Base-by-base conservation (phyloP, 2,888 invertebrate species). In the Lymantria monacha region DNA sequence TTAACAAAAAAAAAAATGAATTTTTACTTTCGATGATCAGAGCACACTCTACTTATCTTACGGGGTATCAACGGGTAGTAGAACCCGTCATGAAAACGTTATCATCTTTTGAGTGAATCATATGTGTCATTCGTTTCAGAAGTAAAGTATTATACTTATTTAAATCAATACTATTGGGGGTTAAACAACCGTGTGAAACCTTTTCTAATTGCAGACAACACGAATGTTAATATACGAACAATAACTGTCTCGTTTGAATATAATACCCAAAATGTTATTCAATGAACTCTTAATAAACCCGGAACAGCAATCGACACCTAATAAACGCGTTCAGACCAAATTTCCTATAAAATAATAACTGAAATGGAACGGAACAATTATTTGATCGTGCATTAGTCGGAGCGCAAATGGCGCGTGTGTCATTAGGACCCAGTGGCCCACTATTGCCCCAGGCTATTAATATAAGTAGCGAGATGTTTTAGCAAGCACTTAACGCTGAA, bases 391-490 rank as follows among this genome's bases (percentile, higher is more conserved):
- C 70, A 74, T 73, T 72, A 79, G 68, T 71, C 54, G 55, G 50
- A 48, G 59, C 63, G 63, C 63, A 79, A 85, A 81, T 83, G 79
- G 81, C 65, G 73, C 71, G 63, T 59, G 22, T 33, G 59, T 70
- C 66, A 72, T 74, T 74, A 70, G 61, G 63, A 62, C 66, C 53
- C 69, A 59, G 62, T 58, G 48, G 49, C 38, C 44, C 37, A 48
- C 55, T 47, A 49, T 40, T 15, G 67, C 69, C 76, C 75, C 70
- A 66, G 49, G 59, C 70, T 72, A 79, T 79, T 78, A 78, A 71
- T 70, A 72, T 69, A 72, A 70, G 69, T 68, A 67, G 61, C 59
- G 63, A 61, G 66, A 66, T 71, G 72, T 74, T 76, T 78, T 71
- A 67, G 70, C 59, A 55, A 70, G 74, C 78, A 79, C 76, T 82